Evolutionary conservation across 2,797 vertebrate species (phyloP).

Genomic region (Lagodon rhomboides): DNA sequence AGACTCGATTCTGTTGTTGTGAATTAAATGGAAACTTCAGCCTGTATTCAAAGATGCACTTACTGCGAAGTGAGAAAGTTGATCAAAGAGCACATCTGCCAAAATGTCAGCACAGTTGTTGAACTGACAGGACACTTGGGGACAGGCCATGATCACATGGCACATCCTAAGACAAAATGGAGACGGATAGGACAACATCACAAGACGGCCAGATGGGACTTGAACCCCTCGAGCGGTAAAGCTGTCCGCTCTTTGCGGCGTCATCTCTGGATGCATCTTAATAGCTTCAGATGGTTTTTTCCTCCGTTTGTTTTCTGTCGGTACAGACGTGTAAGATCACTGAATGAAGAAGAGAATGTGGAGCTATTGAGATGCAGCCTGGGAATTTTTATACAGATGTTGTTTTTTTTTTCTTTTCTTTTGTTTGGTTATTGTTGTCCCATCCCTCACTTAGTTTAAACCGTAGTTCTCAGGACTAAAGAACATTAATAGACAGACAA

Average conservation of each 20-base stretch:
- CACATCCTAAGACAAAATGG: not conserved
- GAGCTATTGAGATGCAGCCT: conserved; percentile 33
- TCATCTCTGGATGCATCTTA: conserved; percentile 6
- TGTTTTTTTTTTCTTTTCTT: not conserved
- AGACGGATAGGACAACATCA: conserved; percentile 45
- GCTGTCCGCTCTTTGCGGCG: conserved; percentile 11
- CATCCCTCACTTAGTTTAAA: conserved; percentile 16
- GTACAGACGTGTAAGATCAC: not conserved
- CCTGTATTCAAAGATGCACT: not conserved
- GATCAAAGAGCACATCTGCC: conserved; percentile 51
- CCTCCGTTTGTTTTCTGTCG: not conserved
- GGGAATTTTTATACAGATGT: not conserved
- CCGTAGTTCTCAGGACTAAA: not conserved
- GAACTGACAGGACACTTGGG: not conserved
- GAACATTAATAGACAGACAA: conserved; percentile 1
- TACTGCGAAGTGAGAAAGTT: not conserved
- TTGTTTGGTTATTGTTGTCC: conserved; percentile 34
- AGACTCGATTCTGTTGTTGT: not conserved
- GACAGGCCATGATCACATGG: conserved; percentile 10
- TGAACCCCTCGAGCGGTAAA: not conserved
- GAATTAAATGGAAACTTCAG: not conserved
- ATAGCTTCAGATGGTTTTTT: conserved; percentile 10
- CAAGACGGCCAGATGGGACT: conserved; percentile 9
- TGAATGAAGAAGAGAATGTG: not conserved
- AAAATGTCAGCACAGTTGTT: not conserved